Conservation (phyloP, 2,888 invertebrate genomes). For the Sminthurinus aureus region DNA sequence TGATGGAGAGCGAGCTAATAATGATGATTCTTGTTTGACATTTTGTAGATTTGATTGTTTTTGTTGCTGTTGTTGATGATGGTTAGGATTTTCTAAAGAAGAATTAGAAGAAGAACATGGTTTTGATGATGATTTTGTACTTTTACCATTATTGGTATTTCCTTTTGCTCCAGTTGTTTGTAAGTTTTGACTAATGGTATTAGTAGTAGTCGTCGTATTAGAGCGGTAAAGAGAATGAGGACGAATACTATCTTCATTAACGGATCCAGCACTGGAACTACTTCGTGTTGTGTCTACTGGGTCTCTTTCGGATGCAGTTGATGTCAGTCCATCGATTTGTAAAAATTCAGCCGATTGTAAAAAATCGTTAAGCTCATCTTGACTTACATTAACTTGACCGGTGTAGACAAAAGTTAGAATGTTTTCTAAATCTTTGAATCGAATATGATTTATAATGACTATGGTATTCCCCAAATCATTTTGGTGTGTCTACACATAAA, state of each 20-base stretch:
- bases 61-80: no score
- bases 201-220: no score
- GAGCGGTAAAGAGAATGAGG: no score
- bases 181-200: no score
- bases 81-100: neutral
- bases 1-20: no score
- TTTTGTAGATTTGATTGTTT: neutral
- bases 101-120: neutral
- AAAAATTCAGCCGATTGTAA: slow-evolving; percentile 53
- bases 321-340: slow-evolving; percentile 56
- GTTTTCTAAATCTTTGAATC: slow-evolving; percentile 53
- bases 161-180: no score
- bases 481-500: slow-evolving; percentile 9
- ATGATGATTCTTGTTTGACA: no score
- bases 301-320: neutral
- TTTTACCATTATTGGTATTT: no score
- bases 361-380: slow-evolving; percentile 50
- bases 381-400: slow-evolving; percentile 55
- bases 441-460: slow-evolving; percentile 49
- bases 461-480: slow-evolving; percentile 38
- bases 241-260: no score
- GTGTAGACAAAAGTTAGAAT: slow-evolving; percentile 54
- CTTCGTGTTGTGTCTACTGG: no score
- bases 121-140: neutral
- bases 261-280: no score